These are phyloP conservation scores for Rapana venosa DNA, from an alignment of 2,888 invertebrate species.

Conservation along the genomic window DNA sequence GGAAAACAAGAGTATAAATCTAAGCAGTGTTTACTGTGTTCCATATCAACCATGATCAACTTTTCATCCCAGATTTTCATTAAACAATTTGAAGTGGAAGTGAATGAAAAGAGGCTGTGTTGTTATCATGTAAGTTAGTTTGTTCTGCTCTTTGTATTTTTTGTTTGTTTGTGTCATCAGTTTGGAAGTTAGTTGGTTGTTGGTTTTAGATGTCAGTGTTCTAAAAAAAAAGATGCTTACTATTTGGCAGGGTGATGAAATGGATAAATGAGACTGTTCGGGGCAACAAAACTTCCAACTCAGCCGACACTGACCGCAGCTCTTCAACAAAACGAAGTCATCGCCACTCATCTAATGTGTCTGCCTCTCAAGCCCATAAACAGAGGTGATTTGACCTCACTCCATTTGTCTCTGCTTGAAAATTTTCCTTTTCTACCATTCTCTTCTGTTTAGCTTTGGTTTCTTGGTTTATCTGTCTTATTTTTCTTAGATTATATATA, in stretches of 20 bases:
- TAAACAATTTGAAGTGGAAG: too few relatives aligned
- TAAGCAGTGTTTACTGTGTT: too few relatives aligned
- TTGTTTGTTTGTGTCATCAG: neutral
- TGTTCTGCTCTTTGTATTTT: neutral
- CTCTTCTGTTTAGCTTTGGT: neutral
- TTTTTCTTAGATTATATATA: neutral
- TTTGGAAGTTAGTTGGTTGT: neutral
- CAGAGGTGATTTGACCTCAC: slow-evolving; percentile 66
- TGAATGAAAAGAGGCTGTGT: too few relatives aligned
- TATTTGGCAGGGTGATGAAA: slow-evolving; percentile 79
- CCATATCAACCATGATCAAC: too few relatives aligned
- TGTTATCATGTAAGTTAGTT: too few relatives aligned
- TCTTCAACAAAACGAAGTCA: slow-evolving; percentile 72
- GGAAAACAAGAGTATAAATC: too few relatives aligned
- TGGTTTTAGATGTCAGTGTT: neutral
- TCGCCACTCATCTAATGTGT: slow-evolving; percentile 54
- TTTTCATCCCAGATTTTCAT: too few relatives aligned
- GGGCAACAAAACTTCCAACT: slow-evolving; percentile 59
- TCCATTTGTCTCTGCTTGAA: too few relatives aligned
- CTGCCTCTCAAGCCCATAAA: slow-evolving; percentile 64
- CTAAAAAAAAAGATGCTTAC: too few relatives aligned
- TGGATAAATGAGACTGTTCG: slow-evolving; percentile 82
- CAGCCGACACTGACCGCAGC: slow-evolving; percentile 72
- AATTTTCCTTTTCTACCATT: too few relatives aligned
- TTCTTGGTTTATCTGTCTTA: neutral